Evolutionary conservation across 2,113 vertebrate genomes (phyloP).

Genomic region (Leucopsar rothschildi): DNA sequence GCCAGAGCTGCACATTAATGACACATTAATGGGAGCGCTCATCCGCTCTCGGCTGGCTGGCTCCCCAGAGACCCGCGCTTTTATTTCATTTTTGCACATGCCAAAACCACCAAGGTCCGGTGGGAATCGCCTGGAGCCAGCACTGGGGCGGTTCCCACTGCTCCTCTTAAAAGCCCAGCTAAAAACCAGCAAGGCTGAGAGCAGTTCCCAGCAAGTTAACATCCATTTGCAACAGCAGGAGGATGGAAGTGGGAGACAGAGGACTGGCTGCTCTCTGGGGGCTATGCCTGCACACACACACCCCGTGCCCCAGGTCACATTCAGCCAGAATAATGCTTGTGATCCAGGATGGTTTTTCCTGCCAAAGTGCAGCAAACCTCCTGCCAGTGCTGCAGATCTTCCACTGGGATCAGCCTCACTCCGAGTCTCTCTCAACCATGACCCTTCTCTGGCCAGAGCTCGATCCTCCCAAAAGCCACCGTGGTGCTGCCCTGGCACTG

Average conservation of each 20-base stretch:
- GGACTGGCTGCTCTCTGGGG: fast-evolving
- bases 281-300: fast-evolving
- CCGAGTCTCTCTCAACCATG: fast-evolving
- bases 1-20: background rate
- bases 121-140: background rate
- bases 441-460: fast-evolving
- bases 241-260: fast-evolving
- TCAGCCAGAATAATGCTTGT: background rate
- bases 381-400: fast-evolving
- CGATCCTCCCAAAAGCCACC: fast-evolving
- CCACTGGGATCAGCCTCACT: fast-evolving
- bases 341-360: background rate
- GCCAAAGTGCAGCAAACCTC: background rate
- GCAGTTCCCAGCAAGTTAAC: background rate
- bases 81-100: background rate
- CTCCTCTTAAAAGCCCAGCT: background rate
- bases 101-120: background rate
- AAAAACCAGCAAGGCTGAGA: background rate
- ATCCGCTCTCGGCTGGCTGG: background rate
- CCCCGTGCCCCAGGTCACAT: no score
- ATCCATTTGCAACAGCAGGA: fast-evolving
- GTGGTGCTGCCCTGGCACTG: background rate
- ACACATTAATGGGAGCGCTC: background rate
- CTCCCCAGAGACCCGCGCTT: background rate
- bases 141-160: background rate